phyloP scores from a whole-genome alignment of 2,888 invertebrate species.

The Conops quadrifasciatus region DNA sequence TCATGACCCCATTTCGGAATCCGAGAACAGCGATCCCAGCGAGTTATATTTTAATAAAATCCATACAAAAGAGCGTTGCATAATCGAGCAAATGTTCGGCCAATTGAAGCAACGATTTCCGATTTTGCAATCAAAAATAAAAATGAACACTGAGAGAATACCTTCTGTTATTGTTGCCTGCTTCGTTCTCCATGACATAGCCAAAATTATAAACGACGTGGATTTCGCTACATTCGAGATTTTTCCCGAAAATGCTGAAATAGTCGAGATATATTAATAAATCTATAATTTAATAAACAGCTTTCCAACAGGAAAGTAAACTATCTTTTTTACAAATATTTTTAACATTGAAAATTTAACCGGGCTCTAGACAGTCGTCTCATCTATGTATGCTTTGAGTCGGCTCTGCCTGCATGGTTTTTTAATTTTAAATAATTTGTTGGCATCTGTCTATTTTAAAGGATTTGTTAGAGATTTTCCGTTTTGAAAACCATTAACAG shows the following conservation, averaged over 20 bases:
- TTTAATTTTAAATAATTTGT: no score
- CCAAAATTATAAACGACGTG: constrained; percentile 9
- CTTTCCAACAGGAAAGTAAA: no score
- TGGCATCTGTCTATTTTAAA: no score
- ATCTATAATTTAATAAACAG: no score
- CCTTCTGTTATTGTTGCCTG: constrained; percentile 26
- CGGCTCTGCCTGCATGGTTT: no score
- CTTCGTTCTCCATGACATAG: constrained; percentile 26
- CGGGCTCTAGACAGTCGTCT: no score
- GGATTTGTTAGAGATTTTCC: no score
- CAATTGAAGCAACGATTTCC: constrained; percentile 31
- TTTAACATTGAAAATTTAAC: no score
- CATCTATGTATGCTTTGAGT: no score
- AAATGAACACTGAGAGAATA: constrained; percentile 21
- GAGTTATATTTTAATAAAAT: constrained; percentile 32
- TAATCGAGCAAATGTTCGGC: constrained; percentile 27
- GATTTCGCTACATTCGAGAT: constrained; percentile 1
- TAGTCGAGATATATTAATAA: background rate
- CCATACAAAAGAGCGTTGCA: constrained; percentile 32
- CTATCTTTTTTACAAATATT: no score
- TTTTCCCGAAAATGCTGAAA: background rate
- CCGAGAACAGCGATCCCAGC: constrained; percentile 1
- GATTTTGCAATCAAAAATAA: constrained; percentile 28
- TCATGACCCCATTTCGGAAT: constrained; percentile 34
- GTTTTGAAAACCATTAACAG: no score